These are phyloP conservation scores for Dioctria rufipes DNA, from an alignment of 2,888 invertebrate genomes.

Conservation along the genomic window DNA sequence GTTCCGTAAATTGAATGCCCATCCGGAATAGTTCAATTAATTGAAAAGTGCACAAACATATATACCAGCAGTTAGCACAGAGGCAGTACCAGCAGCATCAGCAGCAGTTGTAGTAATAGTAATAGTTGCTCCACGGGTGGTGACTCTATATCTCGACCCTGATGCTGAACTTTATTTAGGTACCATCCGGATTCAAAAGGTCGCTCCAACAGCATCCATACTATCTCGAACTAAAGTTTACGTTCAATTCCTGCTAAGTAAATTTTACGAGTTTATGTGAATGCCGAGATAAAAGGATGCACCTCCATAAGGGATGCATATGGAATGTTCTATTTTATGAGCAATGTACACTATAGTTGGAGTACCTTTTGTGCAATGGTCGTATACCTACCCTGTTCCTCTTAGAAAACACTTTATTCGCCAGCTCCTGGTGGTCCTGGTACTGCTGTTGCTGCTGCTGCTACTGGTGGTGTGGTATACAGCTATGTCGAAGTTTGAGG, in stretches of 20 bases:
- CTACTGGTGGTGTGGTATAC: not conserved
- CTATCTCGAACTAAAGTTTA: slow-evolving; percentile 26
- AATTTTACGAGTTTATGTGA: slow-evolving; percentile 51
- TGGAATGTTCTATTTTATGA: slow-evolving; percentile 31
- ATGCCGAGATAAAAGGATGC: slow-evolving; percentile 46
- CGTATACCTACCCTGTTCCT: too few relatives aligned
- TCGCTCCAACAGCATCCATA: not conserved
- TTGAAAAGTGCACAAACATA: slow-evolving; percentile 46
- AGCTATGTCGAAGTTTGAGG: slow-evolving; percentile 20
- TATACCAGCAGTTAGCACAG: not conserved
- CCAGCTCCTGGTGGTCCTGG: too few relatives aligned
- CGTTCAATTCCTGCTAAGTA: slow-evolving; percentile 52
- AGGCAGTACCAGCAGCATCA: not conserved
- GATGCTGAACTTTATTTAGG: slow-evolving; percentile 25
- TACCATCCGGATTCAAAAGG: slow-evolving; percentile 15
- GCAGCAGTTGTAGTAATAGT: too few relatives aligned
- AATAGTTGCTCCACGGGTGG: slow-evolving; percentile 7
- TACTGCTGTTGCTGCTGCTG: too few relatives aligned
- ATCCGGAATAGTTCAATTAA: slow-evolving; percentile 43
- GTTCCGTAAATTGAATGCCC: slow-evolving; percentile 43
- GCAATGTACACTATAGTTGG: not conserved
- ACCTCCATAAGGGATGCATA: slow-evolving; percentile 35
- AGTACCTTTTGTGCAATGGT: not conserved
- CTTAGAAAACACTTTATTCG: too few relatives aligned
- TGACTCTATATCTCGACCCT: not conserved